Evolutionary conservation across 2,888 invertebrate species (phyloP).

Genomic region (Tipula confusa): DNA sequence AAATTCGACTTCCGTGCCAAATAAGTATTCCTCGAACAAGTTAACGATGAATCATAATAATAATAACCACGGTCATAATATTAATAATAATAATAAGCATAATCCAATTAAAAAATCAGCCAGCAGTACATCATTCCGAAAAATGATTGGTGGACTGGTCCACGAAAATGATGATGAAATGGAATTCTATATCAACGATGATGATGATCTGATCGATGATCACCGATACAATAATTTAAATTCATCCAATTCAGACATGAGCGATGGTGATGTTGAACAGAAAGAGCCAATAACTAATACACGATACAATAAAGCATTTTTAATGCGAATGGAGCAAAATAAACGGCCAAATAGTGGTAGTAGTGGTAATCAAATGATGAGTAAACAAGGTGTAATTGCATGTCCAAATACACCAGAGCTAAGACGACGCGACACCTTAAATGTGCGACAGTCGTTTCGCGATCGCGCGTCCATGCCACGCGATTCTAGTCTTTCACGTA

Average conservation of each 20-base stretch:
- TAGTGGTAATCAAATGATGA: constrained; percentile 26
- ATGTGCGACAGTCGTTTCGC: constrained; percentile 38
- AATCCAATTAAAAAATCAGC: constrained; percentile 47
- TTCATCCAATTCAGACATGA: constrained; percentile 50
- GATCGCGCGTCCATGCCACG: constrained; percentile 49
- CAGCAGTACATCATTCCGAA: constrained; percentile 48
- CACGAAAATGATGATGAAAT: constrained; percentile 46
- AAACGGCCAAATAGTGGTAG: constrained; percentile 45
- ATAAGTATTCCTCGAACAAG: background rate
- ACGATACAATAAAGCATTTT: constrained; percentile 68
- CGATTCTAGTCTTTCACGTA: constrained; percentile 48
- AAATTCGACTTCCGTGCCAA: constrained; percentile 35
- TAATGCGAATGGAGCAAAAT: constrained; percentile 55
- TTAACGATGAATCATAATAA: constrained; percentile 38
- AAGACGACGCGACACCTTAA: constrained; percentile 48
- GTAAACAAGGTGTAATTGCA: constrained; percentile 43
- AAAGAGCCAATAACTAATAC: constrained; percentile 52
- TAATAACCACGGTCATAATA: constrained; percentile 31
- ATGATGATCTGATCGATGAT: constrained; percentile 43
- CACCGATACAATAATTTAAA: constrained; percentile 33
- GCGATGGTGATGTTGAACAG: constrained; percentile 51
- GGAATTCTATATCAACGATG: constrained; percentile 49
- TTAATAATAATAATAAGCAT: constrained; percentile 32
- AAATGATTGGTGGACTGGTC: constrained; percentile 44
- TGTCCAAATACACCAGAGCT: constrained; percentile 58